phyloP scores from a whole-genome alignment of 1,140 invertebrate species.

The Solenopsis invicta region DNA sequence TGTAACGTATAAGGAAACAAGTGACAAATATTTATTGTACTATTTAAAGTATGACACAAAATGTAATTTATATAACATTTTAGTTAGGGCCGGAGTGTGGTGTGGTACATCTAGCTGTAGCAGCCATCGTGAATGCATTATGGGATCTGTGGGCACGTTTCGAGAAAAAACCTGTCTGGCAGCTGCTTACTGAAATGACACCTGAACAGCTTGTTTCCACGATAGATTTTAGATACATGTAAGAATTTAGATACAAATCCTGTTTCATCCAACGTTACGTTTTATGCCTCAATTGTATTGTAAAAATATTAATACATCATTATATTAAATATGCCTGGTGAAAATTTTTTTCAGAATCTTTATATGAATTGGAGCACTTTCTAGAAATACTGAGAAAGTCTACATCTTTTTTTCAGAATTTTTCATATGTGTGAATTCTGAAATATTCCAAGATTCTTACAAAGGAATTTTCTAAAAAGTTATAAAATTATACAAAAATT shows the following conservation, averaged over 20 bases:
- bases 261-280: slow-evolving; percentile 2
- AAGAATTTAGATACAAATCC: slow-evolving; percentile 75
- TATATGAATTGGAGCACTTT: too few species aligned
- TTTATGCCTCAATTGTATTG: neutral
- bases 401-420: too few species aligned
- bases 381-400: too few species aligned
- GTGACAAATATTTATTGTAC: neutral
- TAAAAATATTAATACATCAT: slow-evolving; percentile 2
- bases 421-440: too few species aligned
- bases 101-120: slow-evolving; percentile 94
- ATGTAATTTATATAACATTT: neutral
- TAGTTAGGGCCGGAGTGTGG: slow-evolving; percentile 97
- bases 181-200: slow-evolving; percentile 93
- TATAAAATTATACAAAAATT: too few species aligned
- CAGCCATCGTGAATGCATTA: slow-evolving; percentile 94
- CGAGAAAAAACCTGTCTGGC: slow-evolving; percentile 95
- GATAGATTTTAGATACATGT: slow-evolving; percentile 96
- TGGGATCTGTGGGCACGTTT: slow-evolving; percentile 97
- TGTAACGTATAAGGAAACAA: slow-evolving; percentile 87
- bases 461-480: too few species aligned
- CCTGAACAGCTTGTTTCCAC: slow-evolving; percentile 94
- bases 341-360: too few species aligned
- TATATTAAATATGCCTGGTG: neutral
- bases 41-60: neutral
- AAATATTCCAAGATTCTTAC: too few species aligned